Evolutionary conservation across 2,113 vertebrate species (phyloP).

Genomic region (Lepus timidus): DNA sequence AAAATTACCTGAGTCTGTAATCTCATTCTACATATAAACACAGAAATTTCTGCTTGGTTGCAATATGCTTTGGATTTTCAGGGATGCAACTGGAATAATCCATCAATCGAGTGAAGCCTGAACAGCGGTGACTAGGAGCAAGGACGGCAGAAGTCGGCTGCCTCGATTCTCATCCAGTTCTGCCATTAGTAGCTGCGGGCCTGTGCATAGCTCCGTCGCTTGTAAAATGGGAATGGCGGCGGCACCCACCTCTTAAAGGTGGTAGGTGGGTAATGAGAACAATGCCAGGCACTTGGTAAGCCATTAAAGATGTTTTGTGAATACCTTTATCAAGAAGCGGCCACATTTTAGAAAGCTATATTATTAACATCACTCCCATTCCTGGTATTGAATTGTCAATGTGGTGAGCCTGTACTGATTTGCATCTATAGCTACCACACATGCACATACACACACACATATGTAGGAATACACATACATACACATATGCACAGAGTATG

Average conservation of each 20-base stretch:
- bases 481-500: rapidly evolving
- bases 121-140: neutral
- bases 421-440: neutral
- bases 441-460: neutral
- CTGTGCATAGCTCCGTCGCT: neutral
- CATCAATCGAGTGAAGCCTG: neutral
- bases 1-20: neutral
- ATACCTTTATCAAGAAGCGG: neutral
- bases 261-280: neutral
- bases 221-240: rapidly evolving
- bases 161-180: neutral
- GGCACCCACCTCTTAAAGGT: neutral
- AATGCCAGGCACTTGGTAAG: neutral
- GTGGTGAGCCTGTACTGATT: too few relatives aligned
- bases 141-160: neutral
- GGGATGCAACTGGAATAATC: neutral
- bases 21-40: neutral
- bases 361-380: neutral
- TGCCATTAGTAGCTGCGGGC: rapidly evolving
- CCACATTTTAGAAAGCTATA: neutral
- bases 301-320: neutral
- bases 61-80: neutral
- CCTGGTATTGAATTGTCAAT: neutral
- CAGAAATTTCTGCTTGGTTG: neutral
- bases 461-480: neutral